A percentile compares a stretch with the other conserved stretches of the same genome.
Evolutionary conservation across 2,888 invertebrate species (phyloP).

Genomic region (Dolomedes plantarius): DNA sequence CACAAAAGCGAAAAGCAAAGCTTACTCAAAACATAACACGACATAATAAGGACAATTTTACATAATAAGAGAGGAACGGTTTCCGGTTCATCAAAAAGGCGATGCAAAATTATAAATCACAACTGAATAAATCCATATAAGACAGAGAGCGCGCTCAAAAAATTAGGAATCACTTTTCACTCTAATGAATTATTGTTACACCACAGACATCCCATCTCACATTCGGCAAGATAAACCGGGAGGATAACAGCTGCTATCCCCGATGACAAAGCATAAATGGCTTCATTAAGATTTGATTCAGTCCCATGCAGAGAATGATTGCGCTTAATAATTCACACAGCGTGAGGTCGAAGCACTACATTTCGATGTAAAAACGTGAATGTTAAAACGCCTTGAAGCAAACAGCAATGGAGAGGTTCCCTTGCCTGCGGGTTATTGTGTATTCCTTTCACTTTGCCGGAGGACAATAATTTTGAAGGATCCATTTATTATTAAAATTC

Average conservation of each 20-base stretch:
- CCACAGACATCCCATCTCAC: background rate
- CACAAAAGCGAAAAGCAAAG: too few relatives aligned
- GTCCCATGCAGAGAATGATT: background rate
- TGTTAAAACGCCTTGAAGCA: background rate
- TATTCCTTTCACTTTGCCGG: background rate
- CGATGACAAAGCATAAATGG: background rate
- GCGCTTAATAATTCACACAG: background rate
- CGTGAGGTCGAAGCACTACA: background rate
- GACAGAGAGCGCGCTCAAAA: too few relatives aligned
- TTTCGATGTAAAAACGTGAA: background rate
- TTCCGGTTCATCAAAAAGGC: too few relatives aligned
- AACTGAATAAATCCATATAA: too few relatives aligned
- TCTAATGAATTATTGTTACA: background rate
- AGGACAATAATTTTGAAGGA: background rate
- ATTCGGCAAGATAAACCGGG: background rate
- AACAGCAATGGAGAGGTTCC: background rate
- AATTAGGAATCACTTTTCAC: too few relatives aligned
- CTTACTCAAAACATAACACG: too few relatives aligned
- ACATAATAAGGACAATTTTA: too few relatives aligned
- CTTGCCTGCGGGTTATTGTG: background rate
- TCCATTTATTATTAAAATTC: background rate
- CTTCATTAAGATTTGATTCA: background rate
- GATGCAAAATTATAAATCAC: too few relatives aligned
- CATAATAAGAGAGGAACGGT: too few relatives aligned
- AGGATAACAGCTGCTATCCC: background rate